Percentiles rank a stretch among this genome's conserved stretches.
These are phyloP conservation scores for Microtus oregoni DNA, from an alignment of 2,113 vertebrate species.

Conservation along the genomic window DNA sequence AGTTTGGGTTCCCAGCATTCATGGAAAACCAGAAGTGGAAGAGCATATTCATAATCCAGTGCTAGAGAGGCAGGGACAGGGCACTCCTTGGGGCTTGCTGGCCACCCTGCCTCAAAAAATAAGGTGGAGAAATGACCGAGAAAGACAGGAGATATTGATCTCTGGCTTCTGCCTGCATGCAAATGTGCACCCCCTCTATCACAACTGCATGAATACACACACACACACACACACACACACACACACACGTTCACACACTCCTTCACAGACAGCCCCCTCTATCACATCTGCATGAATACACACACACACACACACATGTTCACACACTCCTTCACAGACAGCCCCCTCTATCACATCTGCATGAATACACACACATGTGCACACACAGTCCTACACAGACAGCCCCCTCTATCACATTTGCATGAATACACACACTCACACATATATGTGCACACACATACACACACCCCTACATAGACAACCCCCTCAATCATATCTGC, in stretches of 20 bases:
- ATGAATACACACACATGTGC: background rate
- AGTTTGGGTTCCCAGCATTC: background rate
- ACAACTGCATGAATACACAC: background rate
- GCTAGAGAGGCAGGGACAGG: background rate
- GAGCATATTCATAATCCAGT: background rate
- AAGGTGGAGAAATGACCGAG: background rate
- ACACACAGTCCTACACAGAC: too few species aligned
- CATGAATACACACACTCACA: background rate
- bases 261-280: too few species aligned
- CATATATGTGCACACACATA: too few species aligned
- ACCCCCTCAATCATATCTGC: background rate
- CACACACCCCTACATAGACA: background rate
- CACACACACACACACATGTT: too few species aligned
- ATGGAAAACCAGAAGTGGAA: background rate
- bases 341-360: too few species aligned
- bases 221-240: background rate
- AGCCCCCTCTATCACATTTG: background rate
- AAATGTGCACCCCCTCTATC: background rate
- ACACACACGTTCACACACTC: background rate
- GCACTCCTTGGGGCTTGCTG: background rate
- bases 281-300: background rate
- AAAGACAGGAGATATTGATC: background rate
- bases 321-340: background rate
- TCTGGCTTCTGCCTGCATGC: background rate
- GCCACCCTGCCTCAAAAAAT: background rate